Evolutionary conservation across 2,113 vertebrate species (phyloP), one percentile per base, ranked within the genome.

Genomic region (Anolis sagrei): DNA sequence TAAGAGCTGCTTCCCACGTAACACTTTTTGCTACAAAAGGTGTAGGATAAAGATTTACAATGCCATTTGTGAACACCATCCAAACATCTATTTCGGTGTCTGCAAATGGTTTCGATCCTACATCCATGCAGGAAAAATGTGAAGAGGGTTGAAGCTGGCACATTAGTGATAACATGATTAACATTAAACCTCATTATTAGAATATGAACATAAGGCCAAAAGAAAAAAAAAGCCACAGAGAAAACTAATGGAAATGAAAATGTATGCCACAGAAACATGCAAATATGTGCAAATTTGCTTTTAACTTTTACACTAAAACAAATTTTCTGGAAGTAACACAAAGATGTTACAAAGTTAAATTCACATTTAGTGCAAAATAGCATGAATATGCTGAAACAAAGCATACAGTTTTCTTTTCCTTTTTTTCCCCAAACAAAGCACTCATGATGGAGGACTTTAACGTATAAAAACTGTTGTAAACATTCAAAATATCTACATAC

Each of bases 361-460:
- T 89, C 88, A 94, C 93, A 96, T 93, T 58, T 95, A 96, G 97
- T 97, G 96, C 96, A 97, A 97, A 96, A 81, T 95, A 96, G 96
- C 96, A 95, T 96, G 96, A 94, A 93, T 95, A 96, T 95, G 95
- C 94, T 92, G 91, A 94, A 96, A 96, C 94, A 94, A 95, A 94
- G 95, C 94, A 94, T 93, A 95, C 90, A 91, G 90, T 85, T 92
- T 90, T 78, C 32, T 77, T 76, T 44, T 32, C 86, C 83, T n/a
- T 61, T 49, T 85, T 72, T 10, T n/a, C n/a, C 11, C 29, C 81
- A 82, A 90, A 82, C 86, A 87, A 94, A 91, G 90, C 88, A 91
- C 92, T 94, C 91, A 34, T 89, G 88, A 89, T 89, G 91, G 92
- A 93, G 93, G 90, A 92, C 77, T 66, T 93, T 92, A 76, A 93